A percentile compares a stretch with the other conserved stretches of the same genome.
Evolutionary conservation across 2,888 invertebrate species (phyloP).

Genomic region (Diplolepis rosae): DNA sequence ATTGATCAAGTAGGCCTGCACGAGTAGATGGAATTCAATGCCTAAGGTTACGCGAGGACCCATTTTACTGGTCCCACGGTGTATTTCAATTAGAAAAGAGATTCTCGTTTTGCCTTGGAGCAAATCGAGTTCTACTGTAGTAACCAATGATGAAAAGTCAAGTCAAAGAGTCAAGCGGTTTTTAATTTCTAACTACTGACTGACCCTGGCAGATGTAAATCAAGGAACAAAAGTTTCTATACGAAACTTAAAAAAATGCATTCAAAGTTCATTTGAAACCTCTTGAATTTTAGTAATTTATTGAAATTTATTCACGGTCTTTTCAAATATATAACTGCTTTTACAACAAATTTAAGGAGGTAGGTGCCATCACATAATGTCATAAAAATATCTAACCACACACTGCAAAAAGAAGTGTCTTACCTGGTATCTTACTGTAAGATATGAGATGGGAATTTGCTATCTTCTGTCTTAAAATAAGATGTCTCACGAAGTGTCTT

Average conservation of each 20-base stretch:
- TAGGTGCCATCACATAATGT: too few species aligned
- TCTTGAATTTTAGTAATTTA: not conserved
- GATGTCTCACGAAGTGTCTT: too few species aligned
- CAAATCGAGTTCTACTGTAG: not conserved
- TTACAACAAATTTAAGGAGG: too few species aligned
- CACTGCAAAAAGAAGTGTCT: too few species aligned
- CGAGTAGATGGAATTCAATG: conserved; percentile 20
- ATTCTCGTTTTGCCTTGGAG: conserved; percentile 5
- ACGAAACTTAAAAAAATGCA: not conserved
- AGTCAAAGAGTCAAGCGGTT: not conserved
- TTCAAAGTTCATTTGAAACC: not conserved
- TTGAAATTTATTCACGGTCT: conserved; percentile 17
- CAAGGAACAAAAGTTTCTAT: not conserved
- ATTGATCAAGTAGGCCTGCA: conserved; percentile 22
- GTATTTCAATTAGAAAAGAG: conserved; percentile 28
- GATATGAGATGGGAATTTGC: too few species aligned
- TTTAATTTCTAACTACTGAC: not conserved
- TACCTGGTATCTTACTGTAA: too few species aligned
- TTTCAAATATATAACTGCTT: too few species aligned
- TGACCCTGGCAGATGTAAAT: conserved; percentile 11
- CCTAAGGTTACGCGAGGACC: conserved; percentile 25
- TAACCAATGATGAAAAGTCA: not conserved
- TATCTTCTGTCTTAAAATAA: too few species aligned
- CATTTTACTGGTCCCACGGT: conserved; percentile 24
- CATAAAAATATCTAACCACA: too few species aligned